Evolutionary conservation across 2,797 vertebrate species (phyloP).

Genomic region (Morus bassanus): DNA sequence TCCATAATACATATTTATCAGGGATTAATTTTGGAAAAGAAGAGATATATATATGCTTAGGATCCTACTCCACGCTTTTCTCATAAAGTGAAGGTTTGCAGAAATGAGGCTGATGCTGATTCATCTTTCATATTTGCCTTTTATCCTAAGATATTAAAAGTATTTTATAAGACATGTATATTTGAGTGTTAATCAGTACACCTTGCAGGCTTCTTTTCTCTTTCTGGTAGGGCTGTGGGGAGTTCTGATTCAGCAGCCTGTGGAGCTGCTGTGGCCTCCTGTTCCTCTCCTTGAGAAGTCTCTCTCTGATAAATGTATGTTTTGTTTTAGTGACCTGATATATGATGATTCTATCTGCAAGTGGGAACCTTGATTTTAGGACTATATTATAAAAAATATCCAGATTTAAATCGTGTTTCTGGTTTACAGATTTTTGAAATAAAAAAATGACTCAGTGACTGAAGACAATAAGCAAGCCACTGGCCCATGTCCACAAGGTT

Average conservation of each 20-base stretch:
- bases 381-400: background rate
- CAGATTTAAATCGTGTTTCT: background rate
- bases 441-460: background rate
- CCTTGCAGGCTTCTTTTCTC: background rate
- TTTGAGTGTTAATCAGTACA: background rate
- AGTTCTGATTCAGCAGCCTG: background rate
- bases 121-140: background rate
- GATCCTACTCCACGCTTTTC: background rate
- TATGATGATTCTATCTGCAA: background rate
- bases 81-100: background rate
- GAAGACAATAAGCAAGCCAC: background rate
- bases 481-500: background rate
- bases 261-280: background rate
- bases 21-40: background rate
- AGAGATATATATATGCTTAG: background rate
- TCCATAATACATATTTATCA: background rate
- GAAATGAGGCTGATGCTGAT: background rate
- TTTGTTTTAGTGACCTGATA: background rate
- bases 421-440: background rate
- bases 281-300: background rate
- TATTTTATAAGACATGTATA: background rate
- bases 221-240: background rate
- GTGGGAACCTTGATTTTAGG: background rate
- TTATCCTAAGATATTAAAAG: background rate
- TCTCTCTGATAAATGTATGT: background rate